A percentile compares a stretch with the other conserved stretches of the same genome.
phyloP scores from a whole-genome alignment of 1,140 invertebrate species.

The Drosophila virilis region DNA sequence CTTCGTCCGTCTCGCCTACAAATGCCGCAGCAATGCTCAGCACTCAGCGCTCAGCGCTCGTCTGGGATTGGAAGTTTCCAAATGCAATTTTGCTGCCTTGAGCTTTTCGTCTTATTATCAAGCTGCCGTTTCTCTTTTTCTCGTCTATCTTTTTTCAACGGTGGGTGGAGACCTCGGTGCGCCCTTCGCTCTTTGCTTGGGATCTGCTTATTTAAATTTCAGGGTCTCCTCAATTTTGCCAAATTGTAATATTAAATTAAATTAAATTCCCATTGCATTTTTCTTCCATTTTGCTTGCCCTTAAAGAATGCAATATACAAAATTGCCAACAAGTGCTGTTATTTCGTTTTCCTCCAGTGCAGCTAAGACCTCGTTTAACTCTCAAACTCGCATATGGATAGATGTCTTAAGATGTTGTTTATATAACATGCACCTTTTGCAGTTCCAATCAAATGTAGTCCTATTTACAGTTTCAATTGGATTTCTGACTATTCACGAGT shows the following conservation, averaged over 20 bases:
- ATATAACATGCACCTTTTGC: too few species aligned
- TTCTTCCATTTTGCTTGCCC: neutral
- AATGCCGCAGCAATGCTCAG: constrained; percentile 12
- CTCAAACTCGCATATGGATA: too few species aligned
- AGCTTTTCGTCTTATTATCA: constrained; percentile 71
- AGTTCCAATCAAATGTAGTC: too few species aligned
- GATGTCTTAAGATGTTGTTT: too few species aligned
- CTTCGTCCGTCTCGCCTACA: constrained; percentile 27
- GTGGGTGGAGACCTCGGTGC: constrained; percentile 64
- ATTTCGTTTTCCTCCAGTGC: neutral
- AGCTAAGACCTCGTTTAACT: neutral
- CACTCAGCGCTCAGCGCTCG: constrained; percentile 50
- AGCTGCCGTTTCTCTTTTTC: constrained; percentile 34
- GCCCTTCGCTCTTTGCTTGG: constrained; percentile 40
- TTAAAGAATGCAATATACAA: constrained; percentile 21
- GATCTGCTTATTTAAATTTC: constrained; percentile 74
- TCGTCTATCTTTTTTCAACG: constrained; percentile 23
- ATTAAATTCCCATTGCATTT: constrained; percentile 68
- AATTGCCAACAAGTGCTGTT: constrained; percentile 1
- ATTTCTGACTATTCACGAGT: too few species aligned
- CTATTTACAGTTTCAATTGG: too few species aligned
- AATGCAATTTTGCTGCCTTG: constrained; percentile 80
- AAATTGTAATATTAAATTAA: constrained; percentile 76
- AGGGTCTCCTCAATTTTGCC: constrained; percentile 75
- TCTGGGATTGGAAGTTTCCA: constrained; percentile 82